Percentiles rank a stretch among this genome's conserved stretches.
phyloP scores from a whole-genome alignment of 2,797 vertebrate species.

The Rhynchonycteris naso region DNA sequence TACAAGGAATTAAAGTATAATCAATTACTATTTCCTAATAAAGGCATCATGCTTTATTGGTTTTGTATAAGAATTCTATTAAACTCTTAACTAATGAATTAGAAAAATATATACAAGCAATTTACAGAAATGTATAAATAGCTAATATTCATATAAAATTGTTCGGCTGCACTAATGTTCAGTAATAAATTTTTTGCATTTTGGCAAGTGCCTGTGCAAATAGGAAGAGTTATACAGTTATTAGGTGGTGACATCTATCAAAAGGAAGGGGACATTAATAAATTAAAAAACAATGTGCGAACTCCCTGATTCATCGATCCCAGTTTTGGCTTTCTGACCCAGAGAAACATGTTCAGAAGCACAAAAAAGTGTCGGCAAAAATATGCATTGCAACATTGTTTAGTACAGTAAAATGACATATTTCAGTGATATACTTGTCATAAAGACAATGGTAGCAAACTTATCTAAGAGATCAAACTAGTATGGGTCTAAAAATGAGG shows the following conservation, averaged over 20 bases:
- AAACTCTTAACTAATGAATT: not conserved
- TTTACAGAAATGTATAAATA: not conserved
- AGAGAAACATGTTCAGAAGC: not conserved
- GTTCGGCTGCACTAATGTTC: not conserved
- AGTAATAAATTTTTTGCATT: not conserved
- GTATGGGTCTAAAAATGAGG: not conserved
- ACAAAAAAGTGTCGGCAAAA: not conserved
- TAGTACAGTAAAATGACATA: not conserved
- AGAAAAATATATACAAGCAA: not conserved
- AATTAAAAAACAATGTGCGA: not conserved
- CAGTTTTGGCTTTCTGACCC: not conserved
- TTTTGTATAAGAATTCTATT: not conserved
- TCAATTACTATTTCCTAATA: not conserved
- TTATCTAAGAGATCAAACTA: not conserved
- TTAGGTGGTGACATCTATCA: not conserved
- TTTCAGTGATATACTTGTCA: not conserved
- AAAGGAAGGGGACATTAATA: not conserved
- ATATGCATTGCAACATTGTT: not conserved
- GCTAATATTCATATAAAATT: not conserved
- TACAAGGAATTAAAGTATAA: not conserved
- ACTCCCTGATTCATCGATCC: not conserved
- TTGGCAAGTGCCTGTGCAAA: not conserved
- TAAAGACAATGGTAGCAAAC: conserved; percentile 14
- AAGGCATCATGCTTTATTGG: not conserved
- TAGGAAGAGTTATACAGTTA: not conserved